These are phyloP conservation scores for Parnassius smintheus DNA, from an alignment of 2,888 invertebrate species.

Conservation along the genomic window DNA sequence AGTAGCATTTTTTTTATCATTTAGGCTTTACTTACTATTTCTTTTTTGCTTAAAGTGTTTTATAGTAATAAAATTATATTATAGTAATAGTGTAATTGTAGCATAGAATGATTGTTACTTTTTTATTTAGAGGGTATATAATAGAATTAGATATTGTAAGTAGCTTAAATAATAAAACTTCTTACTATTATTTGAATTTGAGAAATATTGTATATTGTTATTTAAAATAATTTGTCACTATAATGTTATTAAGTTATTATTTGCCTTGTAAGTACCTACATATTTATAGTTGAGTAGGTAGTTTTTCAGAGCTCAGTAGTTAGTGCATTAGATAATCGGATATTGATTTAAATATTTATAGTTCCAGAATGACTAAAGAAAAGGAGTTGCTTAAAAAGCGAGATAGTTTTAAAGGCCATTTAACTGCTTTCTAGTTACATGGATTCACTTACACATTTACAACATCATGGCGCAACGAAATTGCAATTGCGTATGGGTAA, in stretches of 20 bases:
- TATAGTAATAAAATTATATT: too few species aligned
- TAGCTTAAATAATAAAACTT: too few species aligned
- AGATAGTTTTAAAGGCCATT: slow-evolving; percentile 24
- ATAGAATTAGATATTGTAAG: background rate
- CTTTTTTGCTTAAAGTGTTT: too few species aligned
- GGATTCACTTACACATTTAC: background rate
- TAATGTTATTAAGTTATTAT: background rate
- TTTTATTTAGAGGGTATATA: too few species aligned
- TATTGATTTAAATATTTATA: background rate
- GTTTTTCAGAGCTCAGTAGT: background rate
- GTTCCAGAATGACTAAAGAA: slow-evolving; percentile 17
- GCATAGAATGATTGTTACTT: too few species aligned
- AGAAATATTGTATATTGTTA: background rate
- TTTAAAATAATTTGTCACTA: too few species aligned
- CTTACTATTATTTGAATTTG: too few species aligned
- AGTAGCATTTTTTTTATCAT: too few species aligned
- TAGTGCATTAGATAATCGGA: background rate
- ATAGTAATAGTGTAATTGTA: too few species aligned
- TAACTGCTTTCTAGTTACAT: background rate
- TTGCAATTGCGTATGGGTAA: too few species aligned
- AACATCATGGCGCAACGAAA: slow-evolving; percentile 33
- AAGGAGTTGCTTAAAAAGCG: slow-evolving; percentile 26
- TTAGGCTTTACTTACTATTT: too few species aligned
- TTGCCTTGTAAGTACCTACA: background rate
- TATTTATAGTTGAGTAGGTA: background rate